phyloP scores from a whole-genome alignment of 1,140 invertebrate species.

The Prorops nasuta region DNA sequence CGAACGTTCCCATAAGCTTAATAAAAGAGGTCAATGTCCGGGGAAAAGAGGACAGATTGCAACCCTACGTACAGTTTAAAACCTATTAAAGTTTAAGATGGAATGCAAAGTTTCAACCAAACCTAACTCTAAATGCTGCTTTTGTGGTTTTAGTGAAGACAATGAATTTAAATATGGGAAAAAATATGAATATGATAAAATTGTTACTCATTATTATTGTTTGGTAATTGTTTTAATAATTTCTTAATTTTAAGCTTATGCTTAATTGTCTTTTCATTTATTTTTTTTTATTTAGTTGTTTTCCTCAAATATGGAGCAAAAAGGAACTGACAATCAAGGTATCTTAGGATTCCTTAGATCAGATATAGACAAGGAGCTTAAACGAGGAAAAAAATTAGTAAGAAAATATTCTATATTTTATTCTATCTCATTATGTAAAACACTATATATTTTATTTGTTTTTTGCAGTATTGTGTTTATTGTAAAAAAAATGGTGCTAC shows the following conservation, averaged over 20 bases:
- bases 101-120: no score
- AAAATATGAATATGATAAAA: constrained; percentile 50
- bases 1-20: no score
- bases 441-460: constrained; percentile 4
- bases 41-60: no score
- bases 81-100: no score
- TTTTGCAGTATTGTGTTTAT: constrained; percentile 59
- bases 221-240: constrained; percentile 43
- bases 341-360: constrained; percentile 63
- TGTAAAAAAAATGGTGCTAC: constrained; percentile 64
- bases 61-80: no score
- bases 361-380: constrained; percentile 64
- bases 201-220: constrained; percentile 60
- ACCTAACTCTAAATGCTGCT: constrained; percentile 45
- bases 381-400: constrained; percentile 60
- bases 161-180: constrained; percentile 59
- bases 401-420: constrained; percentile 18
- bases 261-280: neutral
- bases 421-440: constrained; percentile 7
- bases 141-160: constrained; percentile 52
- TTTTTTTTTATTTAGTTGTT: constrained; percentile 55
- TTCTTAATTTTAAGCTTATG: neutral
- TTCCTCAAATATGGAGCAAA: constrained; percentile 63
- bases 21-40: no score
- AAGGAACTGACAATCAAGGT: constrained; percentile 61